Base-by-base conservation (phyloP, 2,113 vertebrate genomes). In the Calcarius ornatus region DNA sequence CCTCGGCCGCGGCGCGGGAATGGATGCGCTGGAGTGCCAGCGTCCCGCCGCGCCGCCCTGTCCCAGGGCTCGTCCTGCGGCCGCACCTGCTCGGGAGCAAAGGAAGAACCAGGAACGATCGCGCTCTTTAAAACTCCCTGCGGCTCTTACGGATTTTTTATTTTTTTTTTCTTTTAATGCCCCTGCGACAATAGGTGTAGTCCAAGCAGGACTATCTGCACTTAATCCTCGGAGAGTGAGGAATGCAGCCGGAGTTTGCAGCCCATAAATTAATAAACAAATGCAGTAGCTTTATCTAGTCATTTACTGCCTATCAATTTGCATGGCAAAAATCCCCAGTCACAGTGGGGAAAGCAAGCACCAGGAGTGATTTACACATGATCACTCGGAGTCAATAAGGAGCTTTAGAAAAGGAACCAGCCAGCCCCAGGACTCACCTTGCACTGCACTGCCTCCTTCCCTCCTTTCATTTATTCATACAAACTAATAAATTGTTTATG, bases 211-310 rank as follows among this genome's bases (percentile, higher is more conserved):
- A 31, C 2, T 30, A 59, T 38, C 38, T 54, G 43, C n/a, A 35
- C 59, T 45, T 47, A 54, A 13, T 53, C 47, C 33, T 51, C 7
- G 3, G 27, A 56, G 57, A 79, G 12, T 1, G 38, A 82, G 78
- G 24, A 48, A 47, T 17, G 70, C 37, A 35, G 75, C 22, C 71
- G 66, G 33, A 91, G 54, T 35, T 53, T 53, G 50, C 40, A 65
- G 85, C 15, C 47, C 33, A 40, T 90, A 61, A 61, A 90, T 57
- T 33, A 86, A 92, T 94, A 69, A 91, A 66, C 56, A 73, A 75
- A 37, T 3, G 6, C 11, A 5, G 23, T 12, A 56, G 37, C 8
- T 7, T 78, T 54, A 22, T 13, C 37, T 27, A 43, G 65, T 43
- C 79, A 85, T 75, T 50, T n/a, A 48, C 11, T 40, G 72, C 40